Evolutionary conservation across 2,797 vertebrate genomes (phyloP).

Genomic region (Macropodus opercularis): DNA sequence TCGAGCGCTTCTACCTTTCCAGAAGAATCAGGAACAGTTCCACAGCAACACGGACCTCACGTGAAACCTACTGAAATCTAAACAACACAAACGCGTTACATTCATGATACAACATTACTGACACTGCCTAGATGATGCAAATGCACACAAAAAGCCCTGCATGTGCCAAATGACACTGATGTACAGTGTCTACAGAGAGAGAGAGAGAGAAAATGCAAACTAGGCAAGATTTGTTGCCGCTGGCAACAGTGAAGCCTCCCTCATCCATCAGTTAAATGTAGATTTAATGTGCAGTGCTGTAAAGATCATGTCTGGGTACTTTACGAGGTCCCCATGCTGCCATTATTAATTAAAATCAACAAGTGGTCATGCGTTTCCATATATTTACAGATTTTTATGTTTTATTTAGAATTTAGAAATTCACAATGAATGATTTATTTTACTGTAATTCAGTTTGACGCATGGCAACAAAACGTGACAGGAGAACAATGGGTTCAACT

Average conservation of each 20-base stretch:
- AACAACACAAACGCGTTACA: not conserved
- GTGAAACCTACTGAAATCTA: not conserved
- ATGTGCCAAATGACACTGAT: not conserved
- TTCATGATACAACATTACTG: not conserved
- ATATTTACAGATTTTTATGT: not conserved
- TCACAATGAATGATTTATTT: too few species aligned
- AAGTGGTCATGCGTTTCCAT: not conserved
- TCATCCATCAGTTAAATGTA: constrained; percentile 28
- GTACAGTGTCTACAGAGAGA: constrained; percentile 5
- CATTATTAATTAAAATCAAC: not conserved
- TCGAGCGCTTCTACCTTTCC: constrained; percentile 37
- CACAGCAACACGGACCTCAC: not conserved
- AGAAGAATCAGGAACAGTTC: constrained; percentile 12
- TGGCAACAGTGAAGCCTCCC: constrained; percentile 10
- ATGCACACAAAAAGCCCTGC: not conserved
- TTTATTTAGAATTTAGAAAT: too few species aligned
- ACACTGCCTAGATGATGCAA: not conserved
- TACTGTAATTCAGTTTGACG: not conserved
- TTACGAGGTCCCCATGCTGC: not conserved
- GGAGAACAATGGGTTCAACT: not conserved
- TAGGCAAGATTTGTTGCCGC: constrained; percentile 7
- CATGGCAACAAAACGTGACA: not conserved
- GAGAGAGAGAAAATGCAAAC: constrained; percentile 13
- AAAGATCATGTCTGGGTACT: not conserved
- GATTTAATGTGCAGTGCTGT: constrained; percentile 3